Evolutionary conservation across 2,888 invertebrate genomes (phyloP).

Genomic region (Xestia c-nigrum): DNA sequence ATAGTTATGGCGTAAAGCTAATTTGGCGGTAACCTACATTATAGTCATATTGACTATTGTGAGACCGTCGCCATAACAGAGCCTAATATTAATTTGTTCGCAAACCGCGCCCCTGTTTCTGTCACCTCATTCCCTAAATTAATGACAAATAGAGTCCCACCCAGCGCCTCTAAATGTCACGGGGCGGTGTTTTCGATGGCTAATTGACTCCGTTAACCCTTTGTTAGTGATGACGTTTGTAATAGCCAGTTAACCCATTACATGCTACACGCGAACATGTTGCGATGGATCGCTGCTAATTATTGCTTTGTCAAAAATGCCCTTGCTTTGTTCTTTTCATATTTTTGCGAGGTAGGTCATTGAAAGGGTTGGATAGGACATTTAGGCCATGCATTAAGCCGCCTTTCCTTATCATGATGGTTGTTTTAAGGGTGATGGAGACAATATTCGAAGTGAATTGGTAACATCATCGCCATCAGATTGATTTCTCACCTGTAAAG

Average conservation of each 20-base stretch:
- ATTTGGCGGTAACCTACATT: neutral
- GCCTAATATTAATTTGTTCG: constrained; percentile 83
- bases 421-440: neutral
- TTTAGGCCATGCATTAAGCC: neutral
- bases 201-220: constrained; percentile 87
- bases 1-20: neutral
- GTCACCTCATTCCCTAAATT: constrained; percentile 89
- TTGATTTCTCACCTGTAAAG: neutral
- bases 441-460: constrained; percentile 1
- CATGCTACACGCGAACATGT: constrained; percentile 72
- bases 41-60: constrained; percentile 31
- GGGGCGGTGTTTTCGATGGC: constrained; percentile 84
- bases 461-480: neutral
- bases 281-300: constrained; percentile 61
- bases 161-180: constrained; percentile 83
- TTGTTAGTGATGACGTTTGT: constrained; percentile 78
- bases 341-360: constrained; percentile 19
- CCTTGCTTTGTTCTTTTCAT: constrained; percentile 40
- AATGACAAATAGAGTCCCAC: constrained; percentile 88
- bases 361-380: neutral
- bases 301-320: constrained; percentile 56
- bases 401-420: neutral
- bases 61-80: constrained; percentile 56
- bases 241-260: constrained; percentile 80
- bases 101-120: constrained; percentile 85